Percentiles rank a stretch among this genome's conserved stretches.
These are phyloP conservation scores for Meliscaeva auricollis DNA, from an alignment of 2,888 invertebrate species.

Conservation along the genomic window DNA sequence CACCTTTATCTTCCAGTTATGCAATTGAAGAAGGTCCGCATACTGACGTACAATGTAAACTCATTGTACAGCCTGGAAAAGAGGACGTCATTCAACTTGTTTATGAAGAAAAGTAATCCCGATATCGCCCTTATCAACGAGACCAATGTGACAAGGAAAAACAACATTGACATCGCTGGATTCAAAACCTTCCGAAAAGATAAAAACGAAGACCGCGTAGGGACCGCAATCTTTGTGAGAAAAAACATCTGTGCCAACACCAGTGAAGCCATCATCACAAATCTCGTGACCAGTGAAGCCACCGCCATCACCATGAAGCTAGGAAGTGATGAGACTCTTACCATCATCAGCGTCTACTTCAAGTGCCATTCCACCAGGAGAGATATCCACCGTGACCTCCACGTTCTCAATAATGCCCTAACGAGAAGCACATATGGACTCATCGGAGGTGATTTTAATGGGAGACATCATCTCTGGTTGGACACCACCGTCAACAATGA, in stretches of 20 bases:
- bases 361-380: neutral
- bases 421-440: no score
- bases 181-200: neutral
- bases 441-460: no score
- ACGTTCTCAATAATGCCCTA: no score
- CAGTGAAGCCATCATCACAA: neutral
- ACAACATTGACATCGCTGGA: neutral
- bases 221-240: neutral
- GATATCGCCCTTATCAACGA: neutral
- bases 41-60: neutral
- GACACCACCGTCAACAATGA: no score
- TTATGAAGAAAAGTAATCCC: neutral
- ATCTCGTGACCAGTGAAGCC: neutral
- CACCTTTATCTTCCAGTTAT: neutral
- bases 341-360: neutral
- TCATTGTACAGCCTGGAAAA: neutral
- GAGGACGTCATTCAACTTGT: neutral
- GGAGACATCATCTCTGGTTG: no score
- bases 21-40: neutral
- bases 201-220: neutral
- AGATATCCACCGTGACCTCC: neutral
- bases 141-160: neutral
- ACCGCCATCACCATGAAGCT: neutral
- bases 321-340: neutral
- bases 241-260: neutral